A percentile compares a stretch with the other conserved stretches of the same genome.
phyloP scores from a whole-genome alignment of 2,113 vertebrate genomes.

The Albula glossodonta region DNA sequence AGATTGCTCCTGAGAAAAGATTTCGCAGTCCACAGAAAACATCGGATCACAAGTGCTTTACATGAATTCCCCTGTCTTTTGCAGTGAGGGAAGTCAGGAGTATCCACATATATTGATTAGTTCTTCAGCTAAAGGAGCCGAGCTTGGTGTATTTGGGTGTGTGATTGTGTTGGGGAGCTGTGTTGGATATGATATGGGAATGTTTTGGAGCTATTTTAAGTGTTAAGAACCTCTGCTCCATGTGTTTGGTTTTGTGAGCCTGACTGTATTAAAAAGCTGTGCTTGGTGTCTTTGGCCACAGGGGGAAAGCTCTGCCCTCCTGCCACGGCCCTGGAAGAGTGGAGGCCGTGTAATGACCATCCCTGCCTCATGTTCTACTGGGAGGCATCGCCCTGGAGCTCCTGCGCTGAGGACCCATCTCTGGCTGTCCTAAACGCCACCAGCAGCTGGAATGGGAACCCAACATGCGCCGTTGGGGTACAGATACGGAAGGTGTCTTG shows the following conservation, averaged over 20 bases:
- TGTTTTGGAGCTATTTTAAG: too few relatives aligned
- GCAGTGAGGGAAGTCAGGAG: too few relatives aligned
- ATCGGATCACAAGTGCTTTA: too few relatives aligned
- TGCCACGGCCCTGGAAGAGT: constrained; percentile 68
- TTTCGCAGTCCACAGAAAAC: too few relatives aligned
- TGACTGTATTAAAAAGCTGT: not conserved
- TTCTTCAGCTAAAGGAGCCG: too few relatives aligned
- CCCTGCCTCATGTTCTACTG: constrained; percentile 72
- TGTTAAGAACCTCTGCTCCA: not conserved
- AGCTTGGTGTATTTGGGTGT: too few relatives aligned
- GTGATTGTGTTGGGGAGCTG: too few relatives aligned
- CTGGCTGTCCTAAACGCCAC: constrained; percentile 59
- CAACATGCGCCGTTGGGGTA: constrained; percentile 71
- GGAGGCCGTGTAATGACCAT: constrained; percentile 73
- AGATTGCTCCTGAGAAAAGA: too few relatives aligned
- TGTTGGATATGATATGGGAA: too few relatives aligned
- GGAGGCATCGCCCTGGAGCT: constrained; percentile 74
- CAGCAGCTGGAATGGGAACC: constrained; percentile 50
- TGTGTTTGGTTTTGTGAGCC: not conserved
- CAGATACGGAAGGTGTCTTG: constrained; percentile 76
- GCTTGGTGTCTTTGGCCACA: constrained; percentile 41
- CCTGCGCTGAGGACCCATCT: constrained; percentile 65
- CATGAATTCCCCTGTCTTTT: too few relatives aligned
- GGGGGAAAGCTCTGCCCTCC: constrained; percentile 78
- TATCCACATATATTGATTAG: too few relatives aligned